These are phyloP conservation scores for Clunio marinus DNA, from an alignment of 2,888 invertebrate genomes.

Conservation along the genomic window DNA sequence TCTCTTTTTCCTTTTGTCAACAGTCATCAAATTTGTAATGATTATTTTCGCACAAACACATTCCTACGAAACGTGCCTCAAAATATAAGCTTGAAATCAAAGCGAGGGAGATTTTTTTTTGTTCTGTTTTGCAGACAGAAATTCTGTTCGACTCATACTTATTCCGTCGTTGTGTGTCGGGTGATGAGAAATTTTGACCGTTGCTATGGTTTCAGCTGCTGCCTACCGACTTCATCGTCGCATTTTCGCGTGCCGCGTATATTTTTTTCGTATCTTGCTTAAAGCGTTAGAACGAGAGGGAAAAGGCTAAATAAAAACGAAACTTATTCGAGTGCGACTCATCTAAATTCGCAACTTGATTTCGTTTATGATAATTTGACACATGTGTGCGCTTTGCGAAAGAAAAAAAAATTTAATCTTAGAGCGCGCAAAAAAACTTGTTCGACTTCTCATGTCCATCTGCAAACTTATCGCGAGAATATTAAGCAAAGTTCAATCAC, in stretches of 20 bases:
- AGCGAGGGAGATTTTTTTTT: constrained; percentile 24
- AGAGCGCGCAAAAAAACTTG: constrained; percentile 14
- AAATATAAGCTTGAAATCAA: constrained; percentile 24
- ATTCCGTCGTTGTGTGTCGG: constrained; percentile 14
- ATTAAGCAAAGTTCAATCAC: constrained; percentile 14
- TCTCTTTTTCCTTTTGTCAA: no score
- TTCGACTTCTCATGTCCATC: not conserved
- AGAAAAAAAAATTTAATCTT: no score
- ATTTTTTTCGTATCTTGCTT: constrained; percentile 21
- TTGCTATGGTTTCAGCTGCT: constrained; percentile 39
- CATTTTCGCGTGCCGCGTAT: constrained; percentile 34
- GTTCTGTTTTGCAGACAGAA: constrained; percentile 21
- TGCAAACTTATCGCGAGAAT: not conserved
- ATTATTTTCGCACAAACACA: no score
- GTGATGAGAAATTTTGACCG: constrained; percentile 37
- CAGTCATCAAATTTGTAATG: no score
- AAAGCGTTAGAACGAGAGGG: constrained; percentile 4
- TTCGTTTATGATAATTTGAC: constrained; percentile 7
- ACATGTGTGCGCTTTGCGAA: constrained; percentile 1
- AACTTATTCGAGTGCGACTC: constrained; percentile 23
- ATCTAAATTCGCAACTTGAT: constrained; percentile 29
- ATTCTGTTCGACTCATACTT: constrained; percentile 17
- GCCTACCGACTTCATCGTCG: constrained; percentile 30
- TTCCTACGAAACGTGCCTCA: constrained; percentile 23
- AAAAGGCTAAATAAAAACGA: not conserved